These are phyloP conservation scores for Sinonovacula constricta DNA, from an alignment of 1,140 invertebrate genomes.

Conservation along the genomic window DNA sequence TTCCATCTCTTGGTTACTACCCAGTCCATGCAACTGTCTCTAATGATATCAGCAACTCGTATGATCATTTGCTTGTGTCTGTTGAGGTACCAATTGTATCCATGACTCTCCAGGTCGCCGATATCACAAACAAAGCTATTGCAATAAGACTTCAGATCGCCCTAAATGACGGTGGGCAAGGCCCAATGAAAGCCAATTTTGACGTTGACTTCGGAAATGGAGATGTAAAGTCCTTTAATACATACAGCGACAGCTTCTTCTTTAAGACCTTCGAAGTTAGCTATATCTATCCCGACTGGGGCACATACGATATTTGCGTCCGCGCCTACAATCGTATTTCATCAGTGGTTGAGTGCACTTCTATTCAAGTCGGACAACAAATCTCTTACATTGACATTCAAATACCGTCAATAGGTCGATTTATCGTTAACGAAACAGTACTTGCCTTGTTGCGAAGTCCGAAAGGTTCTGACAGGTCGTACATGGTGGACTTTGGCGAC, in stretches of 20 bases:
- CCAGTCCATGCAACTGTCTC: conserved; percentile 57
- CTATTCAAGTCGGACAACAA: conserved; percentile 73
- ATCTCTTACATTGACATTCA: conserved; percentile 73
- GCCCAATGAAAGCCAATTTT: conserved; percentile 63
- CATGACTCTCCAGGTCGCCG: conserved; percentile 51
- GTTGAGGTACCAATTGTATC: conserved; percentile 68
- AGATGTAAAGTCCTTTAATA: conserved; percentile 15
- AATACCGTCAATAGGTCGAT: conserved; percentile 57
- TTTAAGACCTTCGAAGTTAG: conserved; percentile 56
- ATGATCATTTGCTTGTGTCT: conserved; percentile 60
- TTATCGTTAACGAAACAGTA: conserved; percentile 49
- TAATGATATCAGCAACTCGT: conserved; percentile 67
- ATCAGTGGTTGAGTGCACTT: conserved; percentile 53
- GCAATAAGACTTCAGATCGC: conserved; percentile 59
- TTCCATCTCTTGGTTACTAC: conserved; percentile 67
- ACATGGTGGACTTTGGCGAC: conserved; percentile 70
- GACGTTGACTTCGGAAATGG: conserved; percentile 67
- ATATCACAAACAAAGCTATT: conserved; percentile 61
- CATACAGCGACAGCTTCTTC: conserved; percentile 49
- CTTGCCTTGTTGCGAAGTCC: conserved; percentile 61
- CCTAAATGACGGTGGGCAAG: conserved; percentile 57
- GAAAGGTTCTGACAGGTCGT: conserved; percentile 69
- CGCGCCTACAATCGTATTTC: conserved; percentile 71
- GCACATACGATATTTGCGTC: conserved; percentile 70
- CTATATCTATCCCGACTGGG: conserved; percentile 70